Percentiles rank a stretch among this genome's conserved stretches.
Conservation (phyloP, 2,888 invertebrate genomes). For the Mimas tiliae region DNA sequence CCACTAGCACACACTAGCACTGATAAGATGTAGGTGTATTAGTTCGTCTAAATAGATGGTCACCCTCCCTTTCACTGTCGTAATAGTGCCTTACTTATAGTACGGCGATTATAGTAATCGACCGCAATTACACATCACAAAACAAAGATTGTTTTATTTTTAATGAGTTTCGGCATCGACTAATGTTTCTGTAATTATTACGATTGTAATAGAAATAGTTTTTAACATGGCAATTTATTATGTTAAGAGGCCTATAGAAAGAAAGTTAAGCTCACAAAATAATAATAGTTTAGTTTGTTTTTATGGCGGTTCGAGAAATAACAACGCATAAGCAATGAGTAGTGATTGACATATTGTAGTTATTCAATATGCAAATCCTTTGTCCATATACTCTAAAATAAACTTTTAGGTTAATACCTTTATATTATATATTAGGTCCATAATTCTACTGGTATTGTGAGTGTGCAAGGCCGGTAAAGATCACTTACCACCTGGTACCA, state of each 20-base stretch:
- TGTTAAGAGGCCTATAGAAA: slow-evolving; percentile 5
- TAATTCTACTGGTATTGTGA: too few relatives aligned
- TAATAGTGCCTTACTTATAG: slow-evolving; percentile 68
- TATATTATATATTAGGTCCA: too few relatives aligned
- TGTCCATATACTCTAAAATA: too few relatives aligned
- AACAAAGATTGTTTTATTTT: slow-evolving; percentile 42
- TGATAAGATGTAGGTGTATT: slow-evolving; percentile 49
- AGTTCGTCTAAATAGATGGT: slow-evolving; percentile 74
- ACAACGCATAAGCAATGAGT: neutral
- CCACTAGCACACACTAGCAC: slow-evolving; percentile 35
- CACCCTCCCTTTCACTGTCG: slow-evolving; percentile 81
- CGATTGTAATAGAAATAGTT: slow-evolving; percentile 26
- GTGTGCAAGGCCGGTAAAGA: too few relatives aligned
- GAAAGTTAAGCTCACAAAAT: slow-evolving; percentile 1
- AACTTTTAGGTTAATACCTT: neutral
- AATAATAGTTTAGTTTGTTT: neutral
- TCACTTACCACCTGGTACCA: too few relatives aligned
- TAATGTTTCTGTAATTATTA: slow-evolving; percentile 25
- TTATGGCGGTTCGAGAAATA: neutral
- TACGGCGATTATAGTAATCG: slow-evolving; percentile 44
- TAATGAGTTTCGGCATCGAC: slow-evolving; percentile 36
- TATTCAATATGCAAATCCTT: too few relatives aligned
- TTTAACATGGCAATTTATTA: slow-evolving; percentile 25
- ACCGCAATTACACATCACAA: slow-evolving; percentile 33
- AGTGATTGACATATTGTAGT: too few relatives aligned